These are phyloP conservation scores for Aricia agestis DNA, from an alignment of 1,140 invertebrate genomes.

Conservation along the genomic window DNA sequence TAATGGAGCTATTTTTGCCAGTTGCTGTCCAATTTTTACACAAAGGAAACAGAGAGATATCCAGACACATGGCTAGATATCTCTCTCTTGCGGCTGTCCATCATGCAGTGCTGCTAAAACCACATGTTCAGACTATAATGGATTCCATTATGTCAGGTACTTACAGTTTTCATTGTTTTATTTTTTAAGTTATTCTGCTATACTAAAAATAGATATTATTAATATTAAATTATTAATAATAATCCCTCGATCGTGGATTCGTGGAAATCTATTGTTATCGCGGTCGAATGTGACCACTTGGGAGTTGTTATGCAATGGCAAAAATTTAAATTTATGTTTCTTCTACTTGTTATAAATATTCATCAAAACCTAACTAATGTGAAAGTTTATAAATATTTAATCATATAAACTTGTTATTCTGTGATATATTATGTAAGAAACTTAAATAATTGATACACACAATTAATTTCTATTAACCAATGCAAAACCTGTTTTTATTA, in stretches of 20 bases:
- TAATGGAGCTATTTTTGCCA: conserved; percentile 93
- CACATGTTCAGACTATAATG: conserved; percentile 92
- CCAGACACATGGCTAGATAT: conserved; percentile 93
- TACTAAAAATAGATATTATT: too few relatives aligned
- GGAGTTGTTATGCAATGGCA: conserved; percentile 7
- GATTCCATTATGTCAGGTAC: conserved; percentile 90
- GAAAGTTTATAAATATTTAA: conserved; percentile 2
- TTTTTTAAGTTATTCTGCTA: too few relatives aligned
- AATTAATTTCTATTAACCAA: neutral
- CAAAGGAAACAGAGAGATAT: conserved; percentile 92
- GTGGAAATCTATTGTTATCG: too few relatives aligned
- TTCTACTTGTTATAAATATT: too few relatives aligned
- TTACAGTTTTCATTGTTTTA: too few relatives aligned
- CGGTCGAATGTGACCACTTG: too few relatives aligned
- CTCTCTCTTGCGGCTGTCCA: conserved; percentile 94
- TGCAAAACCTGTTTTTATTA: neutral
- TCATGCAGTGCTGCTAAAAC: conserved; percentile 88
- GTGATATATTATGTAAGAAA: neutral
- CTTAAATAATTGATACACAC: neutral
- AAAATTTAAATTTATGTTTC: neutral
- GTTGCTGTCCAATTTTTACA: conserved; percentile 94
- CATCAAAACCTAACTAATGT: neutral
- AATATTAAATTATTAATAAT: too few relatives aligned
- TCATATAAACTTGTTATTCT: neutral
- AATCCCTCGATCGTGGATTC: too few relatives aligned